Evolutionary conservation across 2,888 invertebrate genomes (phyloP).

Genomic region (Apocheima hispidaria): DNA sequence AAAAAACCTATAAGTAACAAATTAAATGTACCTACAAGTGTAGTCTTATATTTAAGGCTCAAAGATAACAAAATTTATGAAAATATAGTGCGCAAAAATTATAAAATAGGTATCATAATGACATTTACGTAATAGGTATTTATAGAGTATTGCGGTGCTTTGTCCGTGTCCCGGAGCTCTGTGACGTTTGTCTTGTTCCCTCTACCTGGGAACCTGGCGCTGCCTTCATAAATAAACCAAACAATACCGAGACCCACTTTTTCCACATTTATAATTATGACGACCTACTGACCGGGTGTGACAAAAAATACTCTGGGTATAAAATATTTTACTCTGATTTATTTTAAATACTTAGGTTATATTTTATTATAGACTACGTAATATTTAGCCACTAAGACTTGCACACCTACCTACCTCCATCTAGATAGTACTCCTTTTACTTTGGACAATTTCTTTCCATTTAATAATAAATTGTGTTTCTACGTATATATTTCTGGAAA

Average conservation of each 20-base stretch:
- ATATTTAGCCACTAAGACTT: constrained; percentile 68
- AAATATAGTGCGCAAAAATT: background rate
- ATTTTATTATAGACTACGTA: constrained; percentile 80
- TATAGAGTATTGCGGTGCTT: constrained; percentile 21
- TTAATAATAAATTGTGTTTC: constrained; percentile 33
- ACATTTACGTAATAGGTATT: background rate
- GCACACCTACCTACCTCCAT: constrained; percentile 47
- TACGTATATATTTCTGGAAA: constrained; percentile 26
- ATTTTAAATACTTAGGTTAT: constrained; percentile 80
- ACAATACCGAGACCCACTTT: constrained; percentile 48
- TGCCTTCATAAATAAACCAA: constrained; percentile 57
- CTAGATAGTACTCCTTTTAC: constrained; percentile 13
- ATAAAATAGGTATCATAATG: background rate
- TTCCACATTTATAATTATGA: constrained; percentile 50
- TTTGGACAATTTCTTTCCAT: constrained; percentile 38
- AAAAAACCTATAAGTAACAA: background rate
- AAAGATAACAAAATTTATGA: background rate
- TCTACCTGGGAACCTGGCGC: constrained; percentile 44
- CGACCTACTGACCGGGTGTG: constrained; percentile 69
- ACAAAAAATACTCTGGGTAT: constrained; percentile 72
- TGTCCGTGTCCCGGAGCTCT: constrained; percentile 11
- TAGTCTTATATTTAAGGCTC: background rate
- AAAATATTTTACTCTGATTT: constrained; percentile 82
- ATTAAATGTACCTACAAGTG: background rate
- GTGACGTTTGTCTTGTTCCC: constrained; percentile 5